These are phyloP conservation scores for Herpetotheres cachinnans DNA, from an alignment of 2,113 vertebrate genomes.

Conservation along the genomic window DNA sequence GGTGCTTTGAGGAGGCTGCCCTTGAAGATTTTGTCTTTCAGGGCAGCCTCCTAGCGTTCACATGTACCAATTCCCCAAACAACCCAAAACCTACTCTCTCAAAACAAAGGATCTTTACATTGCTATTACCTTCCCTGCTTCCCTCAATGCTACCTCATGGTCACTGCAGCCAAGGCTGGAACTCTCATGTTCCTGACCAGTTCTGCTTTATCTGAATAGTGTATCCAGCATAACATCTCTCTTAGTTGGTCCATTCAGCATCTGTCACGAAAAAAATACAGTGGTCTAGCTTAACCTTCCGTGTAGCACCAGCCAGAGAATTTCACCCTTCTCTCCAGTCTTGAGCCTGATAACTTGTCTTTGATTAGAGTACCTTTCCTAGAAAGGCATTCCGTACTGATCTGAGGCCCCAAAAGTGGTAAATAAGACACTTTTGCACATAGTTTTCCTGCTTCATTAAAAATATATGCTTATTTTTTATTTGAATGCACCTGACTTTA, in stretches of 20 bases:
- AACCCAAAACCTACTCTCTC: not conserved
- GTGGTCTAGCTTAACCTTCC: not conserved
- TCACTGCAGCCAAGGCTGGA: fast-evolving
- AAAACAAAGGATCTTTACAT: not conserved
- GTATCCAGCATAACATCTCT: not conserved
- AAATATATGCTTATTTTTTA: not conserved
- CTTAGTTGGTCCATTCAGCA: not conserved
- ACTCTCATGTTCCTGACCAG: not conserved
- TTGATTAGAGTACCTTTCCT: not conserved
- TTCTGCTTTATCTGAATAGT: not conserved
- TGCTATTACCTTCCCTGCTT: not conserved
- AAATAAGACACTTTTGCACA: not conserved
- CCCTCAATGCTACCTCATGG: not conserved
- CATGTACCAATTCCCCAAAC: not conserved
- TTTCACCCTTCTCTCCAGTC: not conserved
- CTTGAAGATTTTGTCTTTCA: not conserved
- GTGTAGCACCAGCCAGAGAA: not conserved
- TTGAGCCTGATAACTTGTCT: not conserved
- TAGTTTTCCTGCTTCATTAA: not conserved
- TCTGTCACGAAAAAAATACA: not conserved
- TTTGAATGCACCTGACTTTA: not conserved
- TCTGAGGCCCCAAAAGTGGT: not conserved
- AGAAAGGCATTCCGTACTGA: not conserved
- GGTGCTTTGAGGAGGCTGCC: not conserved
- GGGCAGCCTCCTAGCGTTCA: not conserved